phyloP scores from a whole-genome alignment of 2,888 invertebrate species.

The Nemotelus pantherinus region DNA sequence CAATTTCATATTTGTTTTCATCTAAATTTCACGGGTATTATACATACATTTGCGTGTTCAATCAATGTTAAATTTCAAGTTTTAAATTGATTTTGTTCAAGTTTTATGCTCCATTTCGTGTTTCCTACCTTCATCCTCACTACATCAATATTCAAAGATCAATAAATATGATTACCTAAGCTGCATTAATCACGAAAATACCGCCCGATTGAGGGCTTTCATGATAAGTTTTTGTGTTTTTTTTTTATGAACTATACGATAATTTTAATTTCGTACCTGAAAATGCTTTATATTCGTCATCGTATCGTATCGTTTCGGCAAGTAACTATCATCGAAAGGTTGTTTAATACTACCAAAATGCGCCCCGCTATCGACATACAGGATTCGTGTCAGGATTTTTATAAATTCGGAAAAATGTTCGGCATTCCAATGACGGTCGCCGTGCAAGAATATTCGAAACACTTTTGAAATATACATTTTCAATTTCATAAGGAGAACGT shows the following conservation, averaged over 20 bases:
- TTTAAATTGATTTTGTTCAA: too few species aligned
- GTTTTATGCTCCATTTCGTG: too few species aligned
- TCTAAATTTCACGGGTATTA: too few species aligned
- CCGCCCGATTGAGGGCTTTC: too few species aligned
- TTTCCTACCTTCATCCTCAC: too few species aligned
- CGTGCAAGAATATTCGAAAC: constrained; percentile 54
- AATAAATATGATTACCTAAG: too few species aligned
- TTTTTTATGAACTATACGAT: neutral
- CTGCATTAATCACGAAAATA: too few species aligned
- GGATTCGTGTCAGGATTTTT: neutral
- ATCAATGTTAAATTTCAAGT: too few species aligned
- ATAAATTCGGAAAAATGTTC: constrained; percentile 14
- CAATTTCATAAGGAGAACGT: constrained; percentile 52
- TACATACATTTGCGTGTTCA: too few species aligned
- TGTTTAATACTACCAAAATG: neutral
- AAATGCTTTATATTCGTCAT: constrained; percentile 15
- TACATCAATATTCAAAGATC: too few species aligned
- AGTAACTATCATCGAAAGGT: constrained; percentile 23
- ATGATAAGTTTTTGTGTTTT: neutral
- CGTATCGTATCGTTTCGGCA: constrained; percentile 24
- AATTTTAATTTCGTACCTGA: neutral
- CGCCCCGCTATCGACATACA: neutral
- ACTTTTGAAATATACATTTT: constrained; percentile 53
- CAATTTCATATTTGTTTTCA: too few species aligned
- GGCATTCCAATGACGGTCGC: constrained; percentile 52